These are phyloP conservation scores for Phalacrocorax brasilianus DNA, from an alignment of 2,113 vertebrate species.

Conservation along the genomic window DNA sequence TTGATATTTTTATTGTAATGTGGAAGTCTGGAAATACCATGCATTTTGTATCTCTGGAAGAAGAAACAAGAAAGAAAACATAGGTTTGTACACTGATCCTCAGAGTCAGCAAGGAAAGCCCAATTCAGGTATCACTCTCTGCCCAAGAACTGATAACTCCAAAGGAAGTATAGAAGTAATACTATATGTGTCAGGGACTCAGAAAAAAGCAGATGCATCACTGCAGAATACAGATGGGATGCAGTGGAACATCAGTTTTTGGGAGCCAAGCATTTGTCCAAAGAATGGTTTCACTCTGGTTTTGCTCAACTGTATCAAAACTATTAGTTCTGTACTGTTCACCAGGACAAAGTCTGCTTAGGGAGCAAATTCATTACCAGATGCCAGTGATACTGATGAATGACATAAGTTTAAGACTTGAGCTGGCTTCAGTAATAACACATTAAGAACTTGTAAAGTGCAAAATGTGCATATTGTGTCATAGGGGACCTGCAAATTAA, in stretches of 20 bases:
- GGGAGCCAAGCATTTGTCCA: background rate
- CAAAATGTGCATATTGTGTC: background rate
- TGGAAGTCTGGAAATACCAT: background rate
- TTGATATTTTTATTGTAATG: background rate
- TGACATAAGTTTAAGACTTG: background rate
- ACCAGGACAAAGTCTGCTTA: background rate
- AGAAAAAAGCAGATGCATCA: background rate
- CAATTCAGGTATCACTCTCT: background rate
- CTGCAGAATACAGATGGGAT: background rate
- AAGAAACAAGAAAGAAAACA: background rate
- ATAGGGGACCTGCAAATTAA: background rate
- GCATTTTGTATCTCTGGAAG: background rate
- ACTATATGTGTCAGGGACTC: too few species aligned
- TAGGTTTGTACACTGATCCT: background rate
- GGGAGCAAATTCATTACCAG: background rate
- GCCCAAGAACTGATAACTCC: background rate
- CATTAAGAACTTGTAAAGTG: background rate
- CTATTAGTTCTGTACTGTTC: accelerated
- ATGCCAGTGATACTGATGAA: background rate
- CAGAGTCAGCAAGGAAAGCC: background rate
- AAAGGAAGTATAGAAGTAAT: background rate
- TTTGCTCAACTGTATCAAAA: background rate
- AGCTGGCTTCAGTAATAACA: background rate
- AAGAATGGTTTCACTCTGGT: background rate
- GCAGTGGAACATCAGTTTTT: background rate